Conservation (phyloP, 2,888 invertebrate genomes). For the Griposia aprilina region DNA sequence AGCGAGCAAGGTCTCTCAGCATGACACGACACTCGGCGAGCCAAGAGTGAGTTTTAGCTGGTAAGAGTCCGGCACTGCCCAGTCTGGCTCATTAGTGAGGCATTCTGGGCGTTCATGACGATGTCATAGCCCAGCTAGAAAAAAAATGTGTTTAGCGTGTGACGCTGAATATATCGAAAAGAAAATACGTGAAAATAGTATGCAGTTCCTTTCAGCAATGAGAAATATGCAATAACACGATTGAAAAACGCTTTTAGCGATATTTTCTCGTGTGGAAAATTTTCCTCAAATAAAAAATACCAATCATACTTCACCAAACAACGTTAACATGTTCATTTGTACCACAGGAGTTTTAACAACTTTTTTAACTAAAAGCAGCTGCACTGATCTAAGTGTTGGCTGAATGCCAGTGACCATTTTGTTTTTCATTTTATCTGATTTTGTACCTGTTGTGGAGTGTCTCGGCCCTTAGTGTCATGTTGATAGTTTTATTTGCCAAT, state of each 20-base stretch:
- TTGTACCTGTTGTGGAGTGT: constrained; percentile 37
- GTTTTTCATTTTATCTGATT: constrained; percentile 16
- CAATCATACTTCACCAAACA: not conserved
- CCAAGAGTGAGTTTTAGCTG: not conserved
- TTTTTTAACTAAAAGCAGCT: constrained; percentile 23
- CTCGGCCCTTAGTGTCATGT: constrained; percentile 13
- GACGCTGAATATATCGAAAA: not conserved
- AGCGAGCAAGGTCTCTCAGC: not conserved
- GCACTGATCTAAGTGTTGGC: constrained; percentile 38
- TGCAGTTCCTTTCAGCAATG: not conserved
- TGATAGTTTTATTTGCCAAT: constrained; percentile 48
- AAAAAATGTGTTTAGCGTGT: not conserved
- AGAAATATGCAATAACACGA: not conserved
- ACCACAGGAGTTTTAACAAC: constrained; percentile 31
- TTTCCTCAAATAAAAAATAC: not conserved
- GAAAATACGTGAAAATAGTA: not conserved
- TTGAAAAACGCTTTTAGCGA: not conserved
- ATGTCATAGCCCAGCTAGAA: not conserved
- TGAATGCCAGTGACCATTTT: constrained; percentile 44
- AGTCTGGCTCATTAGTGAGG: not conserved
- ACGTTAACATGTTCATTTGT: not conserved
- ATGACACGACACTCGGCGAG: not conserved
- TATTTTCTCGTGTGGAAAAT: not conserved
- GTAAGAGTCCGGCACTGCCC: no score
- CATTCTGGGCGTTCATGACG: not conserved